phyloP scores from a whole-genome alignment of 2,888 invertebrate genomes.

The Hoplodrina blanda region DNA sequence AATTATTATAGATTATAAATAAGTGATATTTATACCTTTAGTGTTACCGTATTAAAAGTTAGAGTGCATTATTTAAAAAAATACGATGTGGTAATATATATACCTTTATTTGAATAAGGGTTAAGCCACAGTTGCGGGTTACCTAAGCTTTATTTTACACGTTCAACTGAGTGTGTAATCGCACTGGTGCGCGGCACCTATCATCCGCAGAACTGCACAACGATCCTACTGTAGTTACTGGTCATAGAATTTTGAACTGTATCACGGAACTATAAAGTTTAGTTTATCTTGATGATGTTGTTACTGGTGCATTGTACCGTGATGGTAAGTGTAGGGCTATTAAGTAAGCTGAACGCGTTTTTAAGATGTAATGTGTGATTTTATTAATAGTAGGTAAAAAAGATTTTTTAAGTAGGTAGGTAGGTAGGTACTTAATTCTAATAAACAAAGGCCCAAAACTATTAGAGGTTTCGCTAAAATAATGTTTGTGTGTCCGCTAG shows the following conservation, averaged over 20 bases:
- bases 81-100: too few relatives aligned
- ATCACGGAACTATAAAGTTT: neutral
- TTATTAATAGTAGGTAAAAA: neutral
- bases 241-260: constrained; percentile 35
- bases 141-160: constrained; percentile 68
- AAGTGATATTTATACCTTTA: too few relatives aligned
- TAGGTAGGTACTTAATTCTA: too few relatives aligned
- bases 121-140: constrained; percentile 32
- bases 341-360: constrained; percentile 50
- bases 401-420: too few relatives aligned
- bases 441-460: too few relatives aligned
- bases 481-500: too few relatives aligned
- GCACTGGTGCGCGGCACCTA: constrained; percentile 69
- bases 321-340: constrained; percentile 48
- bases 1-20: too few relatives aligned
- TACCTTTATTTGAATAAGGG: too few relatives aligned
- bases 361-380: neutral
- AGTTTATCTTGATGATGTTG: constrained; percentile 16
- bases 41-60: too few relatives aligned
- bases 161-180: constrained; percentile 76
- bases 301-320: constrained; percentile 52
- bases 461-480: too few relatives aligned
- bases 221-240: constrained; percentile 44
- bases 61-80: too few relatives aligned
- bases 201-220: constrained; percentile 64